Base-by-base conservation (phyloP, 2,888 invertebrate genomes). In the Agrotis clavis region DNA sequence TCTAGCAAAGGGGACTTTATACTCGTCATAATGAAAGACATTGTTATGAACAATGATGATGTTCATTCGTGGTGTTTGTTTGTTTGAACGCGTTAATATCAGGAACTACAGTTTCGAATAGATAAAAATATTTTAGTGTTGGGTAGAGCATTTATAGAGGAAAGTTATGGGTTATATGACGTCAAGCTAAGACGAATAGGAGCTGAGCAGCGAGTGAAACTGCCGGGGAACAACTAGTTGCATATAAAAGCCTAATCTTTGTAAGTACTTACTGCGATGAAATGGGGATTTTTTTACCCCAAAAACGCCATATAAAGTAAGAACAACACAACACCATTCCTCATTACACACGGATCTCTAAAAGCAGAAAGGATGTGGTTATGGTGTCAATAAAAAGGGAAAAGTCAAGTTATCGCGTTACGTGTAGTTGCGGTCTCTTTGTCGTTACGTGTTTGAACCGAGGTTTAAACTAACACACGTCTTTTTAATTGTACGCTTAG, bases 291-390 rank as follows among this genome's bases (percentile, higher is more conserved):
- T 18, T 19, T 3, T 1, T 48, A 35, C 30, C 30, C n/a, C 61
- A 11, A 16, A 62, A 59, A 25, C 48, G 30, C n/a, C 50, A 54
- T 45, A 30, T 13, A 13, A 13, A 7, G 74, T 18, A 47, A 47
- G 35, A 62, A 61, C n/a, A 59, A 48, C 50, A 62, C 6, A n/a
- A 50, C 30, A 51, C 63, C 30, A 54, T 67, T 54, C 63, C 72
- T 67, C 30, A 77, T 62, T 11, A 79, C 59, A 45, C 41, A 21
- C 54, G 57, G 56, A 60, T 48, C 72, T 60, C 71, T 63, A 68
- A 71, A 76, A 56, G 56, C 47, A 47, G 67, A 70, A 73, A 79
- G 83, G 85, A 85, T 85, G 85, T 61, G 85, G 85, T 85, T 74
- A 68, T 71, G 71, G 74, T 68, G 78, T 77, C 62, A 83, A 74